Evolutionary conservation across 2,113 vertebrate genomes (phyloP).

Genomic region (Empidonax alnorum): DNA sequence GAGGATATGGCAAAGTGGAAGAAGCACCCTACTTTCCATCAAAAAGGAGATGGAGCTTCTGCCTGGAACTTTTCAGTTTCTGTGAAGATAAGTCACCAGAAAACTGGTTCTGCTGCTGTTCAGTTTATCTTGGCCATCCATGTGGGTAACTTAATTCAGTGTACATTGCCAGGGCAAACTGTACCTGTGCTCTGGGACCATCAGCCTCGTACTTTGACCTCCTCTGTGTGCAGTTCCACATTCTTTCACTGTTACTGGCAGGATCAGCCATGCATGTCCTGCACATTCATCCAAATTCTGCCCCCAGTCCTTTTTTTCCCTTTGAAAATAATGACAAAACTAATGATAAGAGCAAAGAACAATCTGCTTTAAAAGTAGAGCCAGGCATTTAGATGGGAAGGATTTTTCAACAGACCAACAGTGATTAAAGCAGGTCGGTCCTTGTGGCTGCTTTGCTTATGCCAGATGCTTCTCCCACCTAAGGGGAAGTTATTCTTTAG

Average conservation of each 20-base stretch:
- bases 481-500: not conserved
- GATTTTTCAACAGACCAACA: not conserved
- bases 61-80: not conserved
- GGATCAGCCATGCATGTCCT: not conserved
- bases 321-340: not conserved
- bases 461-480: not conserved
- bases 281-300: not conserved
- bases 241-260: not conserved
- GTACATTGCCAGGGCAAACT: not conserved
- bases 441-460: not conserved
- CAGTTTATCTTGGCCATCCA: not conserved
- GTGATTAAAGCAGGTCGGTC: not conserved
- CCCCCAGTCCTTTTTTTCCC: not conserved
- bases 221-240: not conserved
- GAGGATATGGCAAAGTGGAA: not conserved
- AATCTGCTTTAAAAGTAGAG: not conserved
- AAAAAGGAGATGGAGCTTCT: not conserved
- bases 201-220: not conserved
- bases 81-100: not conserved
- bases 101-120: not conserved
- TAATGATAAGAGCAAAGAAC: not conserved
- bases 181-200: not conserved
- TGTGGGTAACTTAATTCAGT: not conserved
- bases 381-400: not conserved
- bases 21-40: not conserved